A percentile compares a stretch with the other conserved stretches of the same genome.
Evolutionary conservation across 2,113 vertebrate species (phyloP).

Genomic region (Channa argus): DNA sequence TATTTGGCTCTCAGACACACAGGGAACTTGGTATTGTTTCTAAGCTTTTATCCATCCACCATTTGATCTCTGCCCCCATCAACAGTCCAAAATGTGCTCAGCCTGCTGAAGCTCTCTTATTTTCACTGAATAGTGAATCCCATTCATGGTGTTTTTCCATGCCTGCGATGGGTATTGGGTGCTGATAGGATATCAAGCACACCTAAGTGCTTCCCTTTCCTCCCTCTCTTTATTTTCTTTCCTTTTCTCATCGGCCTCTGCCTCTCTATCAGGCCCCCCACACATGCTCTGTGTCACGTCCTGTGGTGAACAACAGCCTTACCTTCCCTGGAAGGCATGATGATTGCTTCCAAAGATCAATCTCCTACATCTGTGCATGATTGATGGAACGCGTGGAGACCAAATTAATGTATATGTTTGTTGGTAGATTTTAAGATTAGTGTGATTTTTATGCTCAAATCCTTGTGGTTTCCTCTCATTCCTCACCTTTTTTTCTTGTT

Average conservation of each 20-base stretch:
- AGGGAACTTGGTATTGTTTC: conserved; percentile 71
- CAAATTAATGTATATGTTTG: conserved; percentile 50
- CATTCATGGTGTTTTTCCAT: conserved; percentile 76
- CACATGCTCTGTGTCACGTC: conserved; percentile 79
- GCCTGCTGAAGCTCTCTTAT: conserved; percentile 8
- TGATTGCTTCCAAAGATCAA: conserved; percentile 56
- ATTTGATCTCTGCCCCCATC: conserved; percentile 70
- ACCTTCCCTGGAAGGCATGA: conserved; percentile 59
- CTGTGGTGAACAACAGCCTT: conserved; percentile 69
- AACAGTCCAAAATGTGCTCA: conserved; percentile 33
- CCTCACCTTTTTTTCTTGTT: background rate
- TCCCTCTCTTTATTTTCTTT: conserved; percentile 78
- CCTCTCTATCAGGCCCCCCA: conserved; percentile 68
- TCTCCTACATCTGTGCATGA: conserved; percentile 12
- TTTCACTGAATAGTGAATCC: conserved; percentile 40
- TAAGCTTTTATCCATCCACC: conserved; percentile 67
- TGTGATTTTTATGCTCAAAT: conserved; percentile 30
- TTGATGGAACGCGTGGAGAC: conserved; percentile 31
- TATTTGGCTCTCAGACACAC: conserved; percentile 62
- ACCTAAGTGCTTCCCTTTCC: conserved; percentile 83
- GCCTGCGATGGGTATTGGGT: conserved; percentile 70
- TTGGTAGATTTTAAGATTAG: conserved; percentile 37
- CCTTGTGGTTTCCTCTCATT: background rate
- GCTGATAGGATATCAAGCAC: conserved; percentile 79
- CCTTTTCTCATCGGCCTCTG: conserved; percentile 75